Evolutionary conservation across 2,888 invertebrate species (phyloP), one percentile per base, ranked within the genome.

Genomic region (Heliconius erato): DNA sequence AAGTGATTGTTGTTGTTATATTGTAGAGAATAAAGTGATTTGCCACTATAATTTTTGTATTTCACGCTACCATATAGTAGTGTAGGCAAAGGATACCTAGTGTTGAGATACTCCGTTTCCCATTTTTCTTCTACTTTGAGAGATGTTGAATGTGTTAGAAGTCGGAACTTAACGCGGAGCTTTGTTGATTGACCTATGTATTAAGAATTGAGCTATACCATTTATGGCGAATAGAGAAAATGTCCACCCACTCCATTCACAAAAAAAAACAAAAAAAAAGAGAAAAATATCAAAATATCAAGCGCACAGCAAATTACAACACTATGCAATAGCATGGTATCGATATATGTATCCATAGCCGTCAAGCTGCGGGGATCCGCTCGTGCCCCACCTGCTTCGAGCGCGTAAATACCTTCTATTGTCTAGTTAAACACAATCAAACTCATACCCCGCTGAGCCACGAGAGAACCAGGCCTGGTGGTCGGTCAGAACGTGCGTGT

Each of bases 331-430:
- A 26, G 35, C 28, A 49, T 76, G 35, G 35, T 82, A 79, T 81
- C 79, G 89, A 91, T 16, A 44, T 19, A 49, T n/a, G 44, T 91
- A 89, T 91, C 91, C 90, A 90, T 90, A 90, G 82, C 77, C 79
- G 86, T 82, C 84, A 79, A 90, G 79, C 91, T 81, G 89, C 91
- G 88, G 91, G 90, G 87, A 80, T 88, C 85, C 88, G 85, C 87
- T 83, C 87, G 89, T 88, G 88, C 86, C 83, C 82, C 87, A 85
- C 87, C 87, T 86, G 87, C 87, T 77, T 84, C 85, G 79, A 84
- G 83, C 82, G 85, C 85, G 86, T 87, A 87, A 85, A 86, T 84
- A 86, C 85, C 85, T 87, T 85, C 86, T 85, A 86, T 86, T 86
- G 87, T 87, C 85, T 85, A 85, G 85, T 85, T 84, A 86, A 85